These are phyloP conservation scores for Apamea anceps DNA, from an alignment of 2,888 invertebrate genomes.

Conservation along the genomic window DNA sequence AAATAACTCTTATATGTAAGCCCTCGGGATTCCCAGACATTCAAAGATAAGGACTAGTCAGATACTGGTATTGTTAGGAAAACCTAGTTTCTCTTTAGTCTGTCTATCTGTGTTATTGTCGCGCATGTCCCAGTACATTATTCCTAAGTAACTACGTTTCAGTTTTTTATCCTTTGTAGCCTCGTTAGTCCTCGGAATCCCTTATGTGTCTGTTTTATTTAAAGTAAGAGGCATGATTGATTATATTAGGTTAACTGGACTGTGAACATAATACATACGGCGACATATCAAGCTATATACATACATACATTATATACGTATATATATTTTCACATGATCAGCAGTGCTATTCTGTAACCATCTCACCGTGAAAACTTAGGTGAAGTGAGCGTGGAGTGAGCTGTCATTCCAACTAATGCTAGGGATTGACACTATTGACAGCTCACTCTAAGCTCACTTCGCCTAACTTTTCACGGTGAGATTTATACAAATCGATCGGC, in stretches of 20 bases:
- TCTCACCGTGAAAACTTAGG: no score
- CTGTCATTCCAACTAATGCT: no score
- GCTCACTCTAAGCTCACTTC: no score
- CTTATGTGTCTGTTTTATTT: slow-evolving; percentile 19
- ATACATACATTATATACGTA: no score
- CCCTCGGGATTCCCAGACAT: background rate
- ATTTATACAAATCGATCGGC: no score
- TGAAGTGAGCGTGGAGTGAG: no score
- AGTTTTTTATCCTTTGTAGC: slow-evolving; percentile 9
- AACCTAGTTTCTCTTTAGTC: slow-evolving; percentile 18
- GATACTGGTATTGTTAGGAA: background rate
- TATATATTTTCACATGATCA: no score
- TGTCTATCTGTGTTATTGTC: slow-evolving; percentile 9
- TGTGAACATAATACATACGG: background rate
- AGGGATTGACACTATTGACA: no score
- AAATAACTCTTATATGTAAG: background rate
- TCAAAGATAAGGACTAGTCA: background rate
- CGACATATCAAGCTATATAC: no score
- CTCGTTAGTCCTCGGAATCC: slow-evolving; percentile 18
- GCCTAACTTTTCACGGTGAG: no score
- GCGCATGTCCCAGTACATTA: slow-evolving; percentile 32
- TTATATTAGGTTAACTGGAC: background rate
- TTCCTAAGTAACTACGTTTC: slow-evolving; percentile 4
- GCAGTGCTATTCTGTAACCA: no score
- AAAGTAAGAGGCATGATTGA: background rate